phyloP scores from a whole-genome alignment of 2,797 vertebrate genomes.

The Rhincodon typus region DNA sequence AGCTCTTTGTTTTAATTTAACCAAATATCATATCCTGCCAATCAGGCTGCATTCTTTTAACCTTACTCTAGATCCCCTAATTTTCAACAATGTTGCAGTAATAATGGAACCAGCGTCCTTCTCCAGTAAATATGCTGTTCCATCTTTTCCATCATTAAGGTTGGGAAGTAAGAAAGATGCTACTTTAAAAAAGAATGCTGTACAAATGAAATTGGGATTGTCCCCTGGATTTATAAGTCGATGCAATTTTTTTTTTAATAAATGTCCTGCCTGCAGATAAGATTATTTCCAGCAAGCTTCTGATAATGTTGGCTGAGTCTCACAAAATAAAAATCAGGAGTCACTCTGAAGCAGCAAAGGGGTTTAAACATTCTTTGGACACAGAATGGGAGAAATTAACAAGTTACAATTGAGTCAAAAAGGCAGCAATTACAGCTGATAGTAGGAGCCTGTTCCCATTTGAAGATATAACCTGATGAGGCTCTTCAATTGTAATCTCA shows the following conservation, averaged over 20 bases:
- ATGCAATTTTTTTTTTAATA: neutral
- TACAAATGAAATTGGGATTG: neutral
- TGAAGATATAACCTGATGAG: constrained; percentile 7
- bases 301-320: too few species aligned
- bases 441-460: neutral
- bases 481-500: constrained; percentile 52
- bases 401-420: constrained; percentile 39
- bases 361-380: neutral
- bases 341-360: neutral
- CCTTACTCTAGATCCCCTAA: neutral
- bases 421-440: neutral
- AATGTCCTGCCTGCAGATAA: neutral
- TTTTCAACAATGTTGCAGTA: neutral
- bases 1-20: too few species aligned
- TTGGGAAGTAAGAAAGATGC: too few species aligned
- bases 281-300: neutral
- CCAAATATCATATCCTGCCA: neutral
- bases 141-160: neutral
- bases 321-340: neutral
- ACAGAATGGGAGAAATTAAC: too few species aligned
- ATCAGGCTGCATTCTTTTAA: neutral
- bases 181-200: neutral
- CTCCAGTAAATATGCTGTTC: neutral
- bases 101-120: neutral
- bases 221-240: neutral